Evolutionary conservation across 1,140 invertebrate genomes (phyloP).

Genomic region (Listronotus oregonensis): DNA sequence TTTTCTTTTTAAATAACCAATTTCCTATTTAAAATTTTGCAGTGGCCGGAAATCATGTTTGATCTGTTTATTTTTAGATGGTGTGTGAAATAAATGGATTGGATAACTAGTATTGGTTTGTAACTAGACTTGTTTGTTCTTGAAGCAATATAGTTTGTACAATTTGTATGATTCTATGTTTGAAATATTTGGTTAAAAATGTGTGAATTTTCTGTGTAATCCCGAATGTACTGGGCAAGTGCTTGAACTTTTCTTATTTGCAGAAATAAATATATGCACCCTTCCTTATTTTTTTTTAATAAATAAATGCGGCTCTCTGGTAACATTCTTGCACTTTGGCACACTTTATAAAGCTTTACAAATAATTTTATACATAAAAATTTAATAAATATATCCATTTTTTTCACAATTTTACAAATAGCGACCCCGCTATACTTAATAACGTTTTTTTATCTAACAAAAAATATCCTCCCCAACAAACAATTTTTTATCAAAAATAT

Average conservation of each 20-base stretch:
- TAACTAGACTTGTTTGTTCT: conserved; percentile 41
- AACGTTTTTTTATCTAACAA: conserved; percentile 56
- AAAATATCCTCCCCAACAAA: conserved; percentile 59
- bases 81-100: conserved; percentile 57
- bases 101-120: conserved; percentile 30
- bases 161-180: conserved; percentile 32
- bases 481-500: conserved; percentile 59
- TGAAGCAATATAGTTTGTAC: conserved; percentile 43
- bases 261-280: conserved; percentile 55
- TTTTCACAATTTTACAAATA: conserved; percentile 57
- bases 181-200: conserved; percentile 3
- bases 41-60: conserved; percentile 26
- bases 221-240: conserved; percentile 48
- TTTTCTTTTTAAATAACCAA: not conserved
- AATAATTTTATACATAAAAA: conserved; percentile 57
- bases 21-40: conserved; percentile 18
- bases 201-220: conserved; percentile 32
- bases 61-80: conserved; percentile 38
- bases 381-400: conserved; percentile 58
- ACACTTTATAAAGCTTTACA: conserved; percentile 58
- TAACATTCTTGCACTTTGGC: conserved; percentile 57
- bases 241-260: conserved; percentile 40
- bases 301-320: conserved; percentile 54
- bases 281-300: conserved; percentile 49
- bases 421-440: conserved; percentile 50